phyloP scores from a whole-genome alignment of 2,113 vertebrate species.

The Gorilla gorilla region DNA sequence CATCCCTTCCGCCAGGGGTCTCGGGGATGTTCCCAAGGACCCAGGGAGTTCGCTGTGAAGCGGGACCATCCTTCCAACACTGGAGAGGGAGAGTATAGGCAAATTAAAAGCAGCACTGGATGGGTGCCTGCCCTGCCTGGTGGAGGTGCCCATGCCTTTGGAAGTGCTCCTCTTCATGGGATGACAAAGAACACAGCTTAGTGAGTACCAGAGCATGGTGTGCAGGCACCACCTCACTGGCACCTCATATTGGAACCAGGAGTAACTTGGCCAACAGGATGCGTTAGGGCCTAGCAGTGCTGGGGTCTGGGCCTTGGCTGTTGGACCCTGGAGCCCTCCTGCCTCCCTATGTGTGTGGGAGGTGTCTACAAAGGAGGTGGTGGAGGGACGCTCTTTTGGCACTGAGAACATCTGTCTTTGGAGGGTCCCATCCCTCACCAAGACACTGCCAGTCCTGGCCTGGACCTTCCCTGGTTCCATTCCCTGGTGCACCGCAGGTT shows the following conservation, averaged over 20 bases:
- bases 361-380: not conserved
- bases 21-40: not conserved
- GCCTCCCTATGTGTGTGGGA: fast-evolving
- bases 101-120: fast-evolving
- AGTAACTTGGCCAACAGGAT: fast-evolving
- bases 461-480: not conserved
- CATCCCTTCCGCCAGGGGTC: fast-evolving
- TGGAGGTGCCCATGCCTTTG: fast-evolving
- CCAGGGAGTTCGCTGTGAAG: not conserved
- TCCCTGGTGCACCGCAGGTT: too few species aligned
- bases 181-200: fast-evolving
- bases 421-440: fast-evolving
- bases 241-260: fast-evolving
- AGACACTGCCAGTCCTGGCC: too few species aligned
- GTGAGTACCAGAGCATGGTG: fast-evolving
- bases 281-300: fast-evolving
- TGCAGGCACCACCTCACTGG: not conserved
- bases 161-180: fast-evolving
- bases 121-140: fast-evolving
- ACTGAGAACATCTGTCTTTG: too few species aligned
- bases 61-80: not conserved
- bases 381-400: not conserved
- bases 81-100: fast-evolving
- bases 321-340: not conserved
- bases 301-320: not conserved